Evolutionary conservation across 2,797 vertebrate genomes (phyloP).

Genomic region (Calcarius lapponicus): DNA sequence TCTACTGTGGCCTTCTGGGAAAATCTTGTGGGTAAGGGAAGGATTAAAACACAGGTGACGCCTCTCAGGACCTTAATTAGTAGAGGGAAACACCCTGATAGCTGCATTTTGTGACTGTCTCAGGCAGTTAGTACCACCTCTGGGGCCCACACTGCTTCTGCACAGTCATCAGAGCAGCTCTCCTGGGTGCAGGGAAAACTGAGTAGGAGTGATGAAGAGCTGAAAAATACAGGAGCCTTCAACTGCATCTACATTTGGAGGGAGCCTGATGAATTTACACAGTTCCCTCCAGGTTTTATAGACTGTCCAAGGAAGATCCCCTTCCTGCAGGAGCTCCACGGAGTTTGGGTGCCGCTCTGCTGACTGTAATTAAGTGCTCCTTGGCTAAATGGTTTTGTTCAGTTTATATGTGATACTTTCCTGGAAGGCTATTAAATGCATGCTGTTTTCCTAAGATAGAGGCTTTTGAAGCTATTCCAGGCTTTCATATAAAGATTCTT

Average conservation of each 20-base stretch:
- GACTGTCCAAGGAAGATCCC: neutral
- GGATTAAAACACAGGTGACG: neutral
- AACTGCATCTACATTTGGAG: neutral
- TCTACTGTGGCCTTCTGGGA: neutral
- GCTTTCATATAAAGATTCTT: slow-evolving; percentile 23
- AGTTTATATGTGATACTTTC: slow-evolving; percentile 27
- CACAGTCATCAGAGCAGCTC: neutral
- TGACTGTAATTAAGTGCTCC: slow-evolving; percentile 26
- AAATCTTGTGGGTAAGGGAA: neutral
- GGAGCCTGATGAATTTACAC: neutral
- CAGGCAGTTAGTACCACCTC: neutral
- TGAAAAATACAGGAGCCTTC: neutral
- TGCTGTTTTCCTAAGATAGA: slow-evolving; percentile 48
- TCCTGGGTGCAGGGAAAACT: neutral
- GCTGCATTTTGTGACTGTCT: neutral
- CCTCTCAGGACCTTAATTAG: slow-evolving; percentile 14
- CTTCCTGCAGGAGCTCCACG: neutral
- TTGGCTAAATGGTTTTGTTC: slow-evolving; percentile 19
- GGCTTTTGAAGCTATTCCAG: slow-evolving; percentile 26
- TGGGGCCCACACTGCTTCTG: neutral
- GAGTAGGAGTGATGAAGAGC: neutral
- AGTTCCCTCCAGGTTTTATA: neutral
- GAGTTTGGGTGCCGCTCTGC: neutral
- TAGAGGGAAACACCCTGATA: neutral
- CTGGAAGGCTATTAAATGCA: slow-evolving; percentile 42